phyloP scores from a whole-genome alignment of 1,140 invertebrate genomes.

The Ephestia elutella region DNA sequence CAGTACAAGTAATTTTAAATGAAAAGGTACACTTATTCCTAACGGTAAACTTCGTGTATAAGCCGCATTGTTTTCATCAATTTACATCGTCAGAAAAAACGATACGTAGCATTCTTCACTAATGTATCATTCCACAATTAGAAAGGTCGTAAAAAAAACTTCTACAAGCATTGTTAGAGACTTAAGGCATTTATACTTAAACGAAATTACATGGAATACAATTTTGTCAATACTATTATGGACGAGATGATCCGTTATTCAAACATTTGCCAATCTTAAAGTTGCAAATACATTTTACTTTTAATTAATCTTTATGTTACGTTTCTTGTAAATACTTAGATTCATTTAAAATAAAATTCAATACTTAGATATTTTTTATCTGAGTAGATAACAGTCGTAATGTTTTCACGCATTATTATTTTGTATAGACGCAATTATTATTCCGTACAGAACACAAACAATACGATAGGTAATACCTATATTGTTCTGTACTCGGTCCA shows the following conservation, averaged over 20 bases:
- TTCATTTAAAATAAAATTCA: no score
- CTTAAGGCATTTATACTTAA: not conserved
- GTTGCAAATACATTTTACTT: not conserved
- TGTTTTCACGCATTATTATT: no score
- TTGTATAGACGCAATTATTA: no score
- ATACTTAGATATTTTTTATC: no score
- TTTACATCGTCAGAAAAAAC: constrained; percentile 25
- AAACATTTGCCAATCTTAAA: not conserved
- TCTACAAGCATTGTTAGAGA: not conserved
- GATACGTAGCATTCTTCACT: not conserved
- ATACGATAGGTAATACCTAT: no score
- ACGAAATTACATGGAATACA: not conserved
- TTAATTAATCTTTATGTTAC: no score
- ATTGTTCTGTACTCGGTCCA: no score
- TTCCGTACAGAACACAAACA: no score
- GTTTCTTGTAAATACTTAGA: no score
- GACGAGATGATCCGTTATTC: not conserved
- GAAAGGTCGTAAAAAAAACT: not conserved
- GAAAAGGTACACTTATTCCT: constrained; percentile 13
- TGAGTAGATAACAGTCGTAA: no score
- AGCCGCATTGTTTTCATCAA: constrained; percentile 58
- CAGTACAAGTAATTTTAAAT: no score
- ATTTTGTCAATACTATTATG: not conserved
- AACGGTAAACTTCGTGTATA: constrained; percentile 45
- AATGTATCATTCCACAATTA: constrained; percentile 4